These are phyloP conservation scores for Sebastolobus alascanus DNA, from an alignment of 2,797 vertebrate species.

Conservation along the genomic window DNA sequence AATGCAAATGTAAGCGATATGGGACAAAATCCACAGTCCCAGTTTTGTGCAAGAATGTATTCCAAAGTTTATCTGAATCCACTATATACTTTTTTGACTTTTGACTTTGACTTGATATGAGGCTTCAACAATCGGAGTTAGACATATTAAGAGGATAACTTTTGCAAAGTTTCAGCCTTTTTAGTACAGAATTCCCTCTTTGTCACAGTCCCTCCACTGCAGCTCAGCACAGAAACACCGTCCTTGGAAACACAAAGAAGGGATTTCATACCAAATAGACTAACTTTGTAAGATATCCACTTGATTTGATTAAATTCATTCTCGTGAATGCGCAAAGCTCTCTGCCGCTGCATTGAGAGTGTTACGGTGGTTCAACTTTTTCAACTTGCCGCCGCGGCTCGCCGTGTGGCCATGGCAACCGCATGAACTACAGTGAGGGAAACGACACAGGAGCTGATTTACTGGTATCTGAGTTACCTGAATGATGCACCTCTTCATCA, in stretches of 20 bases:
- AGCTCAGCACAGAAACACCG: neutral
- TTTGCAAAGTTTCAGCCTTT: slow-evolving; percentile 5
- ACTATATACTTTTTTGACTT: neutral
- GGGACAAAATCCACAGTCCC: neutral
- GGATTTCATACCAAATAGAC: neutral
- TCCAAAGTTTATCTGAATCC: neutral
- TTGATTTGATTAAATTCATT: slow-evolving; percentile 7
- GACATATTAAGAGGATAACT: neutral
- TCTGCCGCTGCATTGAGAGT: neutral
- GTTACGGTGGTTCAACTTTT: slow-evolving; percentile 1
- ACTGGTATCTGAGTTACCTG: neutral
- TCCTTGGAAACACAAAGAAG: neutral
- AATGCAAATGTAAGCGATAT: neutral
- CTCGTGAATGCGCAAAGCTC: neutral
- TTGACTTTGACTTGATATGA: neutral
- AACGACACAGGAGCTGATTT: slow-evolving; percentile 4
- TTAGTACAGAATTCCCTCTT: neutral
- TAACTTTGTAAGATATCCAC: neutral
- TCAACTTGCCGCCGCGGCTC: neutral
- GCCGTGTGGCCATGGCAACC: slow-evolving; percentile 18
- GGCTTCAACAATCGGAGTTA: neutral
- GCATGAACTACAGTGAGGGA: slow-evolving; percentile 1
- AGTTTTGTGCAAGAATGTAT: neutral
- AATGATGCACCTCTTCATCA: neutral
- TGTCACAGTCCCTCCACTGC: neutral